Evolutionary conservation across 2,888 invertebrate species (phyloP).

Genomic region (Pammene aurita): DNA sequence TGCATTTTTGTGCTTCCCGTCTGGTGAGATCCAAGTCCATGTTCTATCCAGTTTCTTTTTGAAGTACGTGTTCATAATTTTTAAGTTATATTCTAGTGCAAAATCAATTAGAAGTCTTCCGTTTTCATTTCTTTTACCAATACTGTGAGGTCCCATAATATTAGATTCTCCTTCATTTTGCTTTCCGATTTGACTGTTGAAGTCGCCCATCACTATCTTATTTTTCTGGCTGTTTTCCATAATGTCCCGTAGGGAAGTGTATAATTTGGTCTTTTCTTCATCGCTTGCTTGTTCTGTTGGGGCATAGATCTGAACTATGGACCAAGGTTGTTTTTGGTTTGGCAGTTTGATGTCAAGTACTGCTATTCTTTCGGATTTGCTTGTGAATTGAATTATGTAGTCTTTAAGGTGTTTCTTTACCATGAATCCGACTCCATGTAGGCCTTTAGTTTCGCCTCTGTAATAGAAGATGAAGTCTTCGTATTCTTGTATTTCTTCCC

Average conservation of each 20-base stretch:
- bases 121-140: too few relatives aligned
- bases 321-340: background rate
- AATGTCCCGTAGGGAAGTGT: background rate
- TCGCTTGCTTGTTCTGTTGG: background rate
- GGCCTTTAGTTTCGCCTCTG: background rate
- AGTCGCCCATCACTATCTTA: too few relatives aligned
- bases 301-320: background rate
- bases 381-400: background rate
- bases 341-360: background rate
- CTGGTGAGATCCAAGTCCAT: too few relatives aligned
- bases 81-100: too few relatives aligned
- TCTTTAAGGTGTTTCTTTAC: background rate
- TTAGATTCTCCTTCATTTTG: too few relatives aligned
- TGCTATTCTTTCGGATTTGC: constrained; percentile 2
- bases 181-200: too few relatives aligned
- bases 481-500: background rate
- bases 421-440: constrained; percentile 14
- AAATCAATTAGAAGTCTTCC: too few relatives aligned
- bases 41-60: too few relatives aligned
- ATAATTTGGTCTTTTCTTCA: background rate
- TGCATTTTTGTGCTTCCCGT: too few relatives aligned
- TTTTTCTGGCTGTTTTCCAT: background rate
- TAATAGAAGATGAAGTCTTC: background rate
- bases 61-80: too few relatives aligned
- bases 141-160: too few relatives aligned